phyloP scores from a whole-genome alignment of 2,113 vertebrate species.

The Fregata magnificens region DNA sequence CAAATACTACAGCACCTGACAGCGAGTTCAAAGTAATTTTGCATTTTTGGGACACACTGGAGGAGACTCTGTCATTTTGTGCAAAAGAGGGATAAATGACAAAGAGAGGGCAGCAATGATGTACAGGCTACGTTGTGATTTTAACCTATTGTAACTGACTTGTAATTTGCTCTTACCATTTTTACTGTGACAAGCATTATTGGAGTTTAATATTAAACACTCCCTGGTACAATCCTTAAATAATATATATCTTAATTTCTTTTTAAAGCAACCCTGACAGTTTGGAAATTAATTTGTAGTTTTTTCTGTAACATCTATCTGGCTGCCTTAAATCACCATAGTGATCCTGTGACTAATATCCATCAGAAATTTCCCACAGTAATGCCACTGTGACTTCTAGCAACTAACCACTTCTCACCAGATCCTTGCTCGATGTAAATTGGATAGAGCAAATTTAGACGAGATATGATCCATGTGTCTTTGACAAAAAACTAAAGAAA shows the following conservation, averaged over 20 bases:
- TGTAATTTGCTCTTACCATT: background rate
- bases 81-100: background rate
- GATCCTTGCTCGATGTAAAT: background rate
- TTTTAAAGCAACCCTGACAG: background rate
- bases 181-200: background rate
- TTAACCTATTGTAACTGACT: background rate
- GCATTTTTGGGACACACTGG: background rate
- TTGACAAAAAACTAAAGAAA: conserved; percentile 61
- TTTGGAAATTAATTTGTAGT: background rate
- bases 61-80: background rate
- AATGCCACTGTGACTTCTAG: background rate
- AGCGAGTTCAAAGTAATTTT: background rate
- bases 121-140: background rate
- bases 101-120: background rate
- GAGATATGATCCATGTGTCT: background rate
- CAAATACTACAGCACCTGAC: background rate
- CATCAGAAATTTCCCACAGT: background rate
- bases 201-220: background rate
- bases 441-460: background rate
- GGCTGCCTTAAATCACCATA: background rate
- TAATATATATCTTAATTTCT: background rate
- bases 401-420: background rate
- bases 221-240: background rate
- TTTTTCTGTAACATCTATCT: background rate
- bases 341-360: background rate